Evolutionary conservation across 2,888 invertebrate species (phyloP).

Genomic region (Amphipyra tragopoginis): DNA sequence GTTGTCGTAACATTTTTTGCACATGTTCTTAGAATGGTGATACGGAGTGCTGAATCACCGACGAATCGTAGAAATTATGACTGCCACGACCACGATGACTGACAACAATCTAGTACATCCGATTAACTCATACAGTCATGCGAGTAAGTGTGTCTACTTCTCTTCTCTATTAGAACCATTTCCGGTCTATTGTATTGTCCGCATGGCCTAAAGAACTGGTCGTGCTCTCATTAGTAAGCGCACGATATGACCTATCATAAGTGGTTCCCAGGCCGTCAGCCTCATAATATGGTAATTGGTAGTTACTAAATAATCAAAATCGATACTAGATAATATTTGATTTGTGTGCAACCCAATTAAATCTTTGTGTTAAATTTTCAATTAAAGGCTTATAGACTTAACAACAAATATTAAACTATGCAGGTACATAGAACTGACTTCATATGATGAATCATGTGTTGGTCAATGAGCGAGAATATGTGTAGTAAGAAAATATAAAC

Average conservation of each 20-base stretch:
- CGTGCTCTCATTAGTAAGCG: conserved; percentile 39
- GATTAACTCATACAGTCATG: conserved; percentile 26
- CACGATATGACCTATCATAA: conserved; percentile 49
- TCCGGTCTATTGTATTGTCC: conserved; percentile 33
- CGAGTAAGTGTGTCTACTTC: conserved; percentile 10
- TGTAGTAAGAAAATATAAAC: conserved; percentile 57
- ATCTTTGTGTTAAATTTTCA: not conserved
- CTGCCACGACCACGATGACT: conserved; percentile 22
- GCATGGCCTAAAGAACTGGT: conserved; percentile 29
- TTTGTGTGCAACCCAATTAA: conserved; percentile 36
- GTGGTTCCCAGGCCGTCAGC: conserved; percentile 42
- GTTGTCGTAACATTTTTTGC: conserved; percentile 2
- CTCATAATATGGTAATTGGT: conserved; percentile 36
- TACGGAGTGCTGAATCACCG: conserved; percentile 34
- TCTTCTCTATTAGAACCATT: conserved; percentile 39
- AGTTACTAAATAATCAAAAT: conserved; percentile 28
- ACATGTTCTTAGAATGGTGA: conserved; percentile 32
- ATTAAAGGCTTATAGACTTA: conserved; percentile 20
- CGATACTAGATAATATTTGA: conserved; percentile 32
- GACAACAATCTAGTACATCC: conserved; percentile 24
- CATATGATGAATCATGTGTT: conserved; percentile 53
- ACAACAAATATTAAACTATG: conserved; percentile 20
- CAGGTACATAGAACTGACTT: conserved; percentile 10
- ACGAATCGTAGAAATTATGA: conserved; percentile 29
- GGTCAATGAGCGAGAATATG: conserved; percentile 49